These are phyloP conservation scores for Suillia variegata DNA, from an alignment of 2,888 invertebrate genomes.

Conservation along the genomic window DNA sequence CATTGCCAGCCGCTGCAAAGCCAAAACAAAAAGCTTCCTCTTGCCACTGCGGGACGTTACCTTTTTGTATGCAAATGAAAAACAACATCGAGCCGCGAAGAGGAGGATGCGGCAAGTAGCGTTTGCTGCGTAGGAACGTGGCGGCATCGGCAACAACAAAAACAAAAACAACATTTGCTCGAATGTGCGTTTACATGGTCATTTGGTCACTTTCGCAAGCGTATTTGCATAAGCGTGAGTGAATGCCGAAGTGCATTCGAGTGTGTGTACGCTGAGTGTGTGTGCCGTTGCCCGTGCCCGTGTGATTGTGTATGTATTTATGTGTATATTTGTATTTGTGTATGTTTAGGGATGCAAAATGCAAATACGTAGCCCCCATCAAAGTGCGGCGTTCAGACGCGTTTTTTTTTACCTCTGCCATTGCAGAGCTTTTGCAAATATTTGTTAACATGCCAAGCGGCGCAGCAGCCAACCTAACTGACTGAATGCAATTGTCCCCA, in stretches of 20 bases:
- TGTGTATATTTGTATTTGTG: slow-evolving; percentile 1
- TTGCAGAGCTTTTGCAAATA: not conserved
- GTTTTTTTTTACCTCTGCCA: not conserved
- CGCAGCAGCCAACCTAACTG: too few species aligned
- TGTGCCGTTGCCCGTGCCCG: not conserved
- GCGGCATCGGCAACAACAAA: not conserved
- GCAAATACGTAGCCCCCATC: not conserved
- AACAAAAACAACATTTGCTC: slow-evolving; percentile 16
- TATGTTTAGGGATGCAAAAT: not conserved
- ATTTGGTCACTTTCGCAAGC: slow-evolving; percentile 8
- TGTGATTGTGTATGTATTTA: not conserved
- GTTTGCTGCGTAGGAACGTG: not conserved
- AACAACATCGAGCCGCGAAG: too few species aligned
- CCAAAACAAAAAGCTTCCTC: not conserved
- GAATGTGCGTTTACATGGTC: slow-evolving; percentile 6
- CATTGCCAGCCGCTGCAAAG: not conserved
- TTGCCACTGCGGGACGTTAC: not conserved
- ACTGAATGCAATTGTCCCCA: too few species aligned
- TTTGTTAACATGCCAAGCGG: too few species aligned
- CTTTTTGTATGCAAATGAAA: slow-evolving; percentile 4
- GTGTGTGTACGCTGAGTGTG: not conserved
- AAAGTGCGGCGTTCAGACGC: not conserved
- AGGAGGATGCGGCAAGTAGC: not conserved
- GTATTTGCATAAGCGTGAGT: slow-evolving; percentile 13
- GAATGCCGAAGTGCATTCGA: slow-evolving; percentile 1